Conservation (phyloP, 2,113 vertebrate species). For the Turnix velox region DNA sequence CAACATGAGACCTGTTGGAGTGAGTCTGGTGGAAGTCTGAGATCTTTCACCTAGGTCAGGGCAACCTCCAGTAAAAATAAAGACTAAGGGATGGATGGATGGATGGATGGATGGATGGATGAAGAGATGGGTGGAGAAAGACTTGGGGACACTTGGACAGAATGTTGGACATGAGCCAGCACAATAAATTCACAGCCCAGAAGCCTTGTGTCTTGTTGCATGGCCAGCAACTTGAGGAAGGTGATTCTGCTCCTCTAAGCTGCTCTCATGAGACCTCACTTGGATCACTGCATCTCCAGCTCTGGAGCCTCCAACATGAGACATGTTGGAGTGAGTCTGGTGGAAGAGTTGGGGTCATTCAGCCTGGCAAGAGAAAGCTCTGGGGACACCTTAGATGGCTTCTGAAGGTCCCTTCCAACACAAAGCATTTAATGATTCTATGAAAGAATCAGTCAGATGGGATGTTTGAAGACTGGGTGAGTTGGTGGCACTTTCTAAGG, state of each 20-base stretch:
- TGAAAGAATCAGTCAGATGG: too few species aligned
- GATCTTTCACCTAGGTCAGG: background rate
- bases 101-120: too few species aligned
- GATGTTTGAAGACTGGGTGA: too few species aligned
- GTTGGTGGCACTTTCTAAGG: too few species aligned
- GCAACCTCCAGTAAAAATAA: background rate
- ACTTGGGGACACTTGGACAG: background rate
- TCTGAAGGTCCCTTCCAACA: too few species aligned
- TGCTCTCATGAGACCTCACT: background rate
- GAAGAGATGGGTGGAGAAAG: too few species aligned
- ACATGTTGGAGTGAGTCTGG: accelerated
- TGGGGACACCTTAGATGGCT: accelerated
- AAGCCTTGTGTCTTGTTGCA: background rate
- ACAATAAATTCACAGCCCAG: accelerated
- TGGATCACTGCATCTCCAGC: accelerated
- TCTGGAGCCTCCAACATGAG: background rate
- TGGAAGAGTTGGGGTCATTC: background rate
- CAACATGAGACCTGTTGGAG: background rate
- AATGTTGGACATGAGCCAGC: accelerated
- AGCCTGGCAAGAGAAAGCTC: background rate
- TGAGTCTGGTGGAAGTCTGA: accelerated
- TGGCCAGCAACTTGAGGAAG: background rate
- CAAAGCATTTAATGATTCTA: too few species aligned
- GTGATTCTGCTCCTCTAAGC: background rate
- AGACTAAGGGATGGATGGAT: background rate